A percentile compares a stretch with the other conserved stretches of the same genome.
Evolutionary conservation across 2,113 vertebrate species (phyloP).

Genomic region (Dasyprocta punctata): DNA sequence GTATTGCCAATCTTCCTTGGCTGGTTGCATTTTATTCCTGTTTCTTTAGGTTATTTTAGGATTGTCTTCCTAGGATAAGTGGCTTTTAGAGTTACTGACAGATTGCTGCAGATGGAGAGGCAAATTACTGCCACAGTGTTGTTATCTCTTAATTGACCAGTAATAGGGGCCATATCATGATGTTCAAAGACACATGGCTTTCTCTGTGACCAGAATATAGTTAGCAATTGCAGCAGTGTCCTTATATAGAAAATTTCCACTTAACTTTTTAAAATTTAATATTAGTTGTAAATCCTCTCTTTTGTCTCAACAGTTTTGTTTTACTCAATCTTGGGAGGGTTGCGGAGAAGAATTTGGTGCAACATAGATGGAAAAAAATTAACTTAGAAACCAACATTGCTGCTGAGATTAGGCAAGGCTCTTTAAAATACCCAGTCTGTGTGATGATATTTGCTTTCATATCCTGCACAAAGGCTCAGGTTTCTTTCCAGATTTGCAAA

Average conservation of each 20-base stretch:
- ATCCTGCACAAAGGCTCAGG: not conserved
- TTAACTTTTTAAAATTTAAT: conserved; percentile 20
- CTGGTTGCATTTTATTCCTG: conserved; percentile 47
- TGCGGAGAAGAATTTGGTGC: not conserved
- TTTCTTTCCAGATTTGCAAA: conserved; percentile 47
- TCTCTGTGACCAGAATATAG: conserved; percentile 19
- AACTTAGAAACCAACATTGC: not conserved
- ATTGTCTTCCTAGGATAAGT: conserved; percentile 48
- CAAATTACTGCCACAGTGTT: conserved; percentile 52
- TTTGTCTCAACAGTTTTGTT: not conserved
- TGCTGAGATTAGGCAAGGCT: not conserved
- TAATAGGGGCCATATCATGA: conserved; percentile 28
- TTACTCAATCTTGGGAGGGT: not conserved
- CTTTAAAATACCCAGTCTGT: not conserved
- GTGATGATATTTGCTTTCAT: not conserved
- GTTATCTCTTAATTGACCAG: conserved; percentile 72
- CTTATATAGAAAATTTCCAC: conserved; percentile 46
- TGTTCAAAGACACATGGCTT: conserved; percentile 59
- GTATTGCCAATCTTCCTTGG: conserved; percentile 30
- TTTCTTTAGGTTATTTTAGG: conserved; percentile 5
- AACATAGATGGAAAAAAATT: not conserved
- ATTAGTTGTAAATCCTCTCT: not conserved
- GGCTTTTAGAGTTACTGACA: conserved; percentile 57
- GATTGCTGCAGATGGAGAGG: conserved; percentile 64
- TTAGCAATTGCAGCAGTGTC: not conserved